These are phyloP conservation scores for Toxotes chatareus DNA, from an alignment of 2,113 vertebrate species.

Conservation along the genomic window DNA sequence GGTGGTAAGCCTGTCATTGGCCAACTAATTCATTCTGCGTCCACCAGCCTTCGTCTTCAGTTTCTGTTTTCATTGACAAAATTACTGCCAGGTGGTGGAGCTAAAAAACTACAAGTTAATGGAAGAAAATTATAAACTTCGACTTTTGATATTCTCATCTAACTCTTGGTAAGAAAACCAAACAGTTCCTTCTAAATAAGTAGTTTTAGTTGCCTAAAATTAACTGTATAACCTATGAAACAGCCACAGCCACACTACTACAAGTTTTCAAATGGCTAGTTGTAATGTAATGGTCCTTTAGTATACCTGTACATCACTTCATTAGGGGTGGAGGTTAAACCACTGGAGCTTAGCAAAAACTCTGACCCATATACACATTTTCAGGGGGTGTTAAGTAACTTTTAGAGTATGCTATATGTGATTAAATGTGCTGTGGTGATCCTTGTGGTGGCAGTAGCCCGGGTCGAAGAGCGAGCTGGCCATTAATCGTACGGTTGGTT, in stretches of 20 bases:
- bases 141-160: background rate
- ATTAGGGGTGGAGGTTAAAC: background rate
- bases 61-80: constrained; percentile 26
- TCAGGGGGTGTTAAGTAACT: too few species aligned
- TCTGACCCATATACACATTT: background rate
- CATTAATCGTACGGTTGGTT: background rate
- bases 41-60: background rate
- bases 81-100: background rate
- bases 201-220: too few species aligned
- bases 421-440: constrained; percentile 1
- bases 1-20: constrained; percentile 16
- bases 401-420: background rate
- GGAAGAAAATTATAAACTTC: background rate
- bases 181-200: background rate
- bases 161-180: background rate
- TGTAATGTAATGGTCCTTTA: background rate
- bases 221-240: too few species aligned
- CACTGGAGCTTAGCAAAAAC: background rate
- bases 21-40: background rate
- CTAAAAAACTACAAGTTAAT: background rate
- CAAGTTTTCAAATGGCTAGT: background rate
- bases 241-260: too few species aligned
- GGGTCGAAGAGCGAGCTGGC: background rate
- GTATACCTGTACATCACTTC: background rate
- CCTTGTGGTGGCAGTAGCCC: background rate